Conservation (phyloP, 1,140 invertebrate species). For the Amphibalanus amphitrite region DNA sequence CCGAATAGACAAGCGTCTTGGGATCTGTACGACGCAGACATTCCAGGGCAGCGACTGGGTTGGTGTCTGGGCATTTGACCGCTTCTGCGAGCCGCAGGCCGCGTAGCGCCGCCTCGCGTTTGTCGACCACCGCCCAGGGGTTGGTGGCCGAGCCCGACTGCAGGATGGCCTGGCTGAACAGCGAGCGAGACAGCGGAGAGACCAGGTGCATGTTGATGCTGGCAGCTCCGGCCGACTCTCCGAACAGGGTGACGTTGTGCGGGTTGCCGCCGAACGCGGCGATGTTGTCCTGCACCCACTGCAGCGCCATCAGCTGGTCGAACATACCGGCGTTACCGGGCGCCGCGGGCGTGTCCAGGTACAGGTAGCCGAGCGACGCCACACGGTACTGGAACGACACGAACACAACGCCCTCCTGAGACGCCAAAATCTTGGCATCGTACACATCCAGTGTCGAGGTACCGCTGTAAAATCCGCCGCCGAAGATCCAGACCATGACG, state of each 20-base stretch:
- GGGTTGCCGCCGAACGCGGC: slow-evolving; percentile 84
- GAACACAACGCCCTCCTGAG: slow-evolving; percentile 79
- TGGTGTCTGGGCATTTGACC: slow-evolving; percentile 50
- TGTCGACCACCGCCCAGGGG: slow-evolving; percentile 78
- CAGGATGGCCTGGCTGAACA: slow-evolving; percentile 78
- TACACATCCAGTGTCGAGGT: slow-evolving; percentile 86
- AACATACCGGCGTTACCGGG: slow-evolving; percentile 89
- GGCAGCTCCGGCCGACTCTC: slow-evolving; percentile 87
- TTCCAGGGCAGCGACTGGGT: slow-evolving; percentile 48
- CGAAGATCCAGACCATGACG: slow-evolving; percentile 95
- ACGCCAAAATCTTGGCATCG: slow-evolving; percentile 66
- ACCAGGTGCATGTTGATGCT: slow-evolving; percentile 82
- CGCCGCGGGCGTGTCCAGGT: slow-evolving; percentile 71
- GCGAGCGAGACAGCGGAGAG: slow-evolving; percentile 60
- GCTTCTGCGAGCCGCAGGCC: slow-evolving; percentile 69
- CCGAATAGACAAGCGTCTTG: slow-evolving; percentile 53
- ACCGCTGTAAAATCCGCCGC: slow-evolving; percentile 89
- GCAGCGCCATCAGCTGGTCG: slow-evolving; percentile 82
- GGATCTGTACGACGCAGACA: slow-evolving; percentile 57
- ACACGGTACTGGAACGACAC: slow-evolving; percentile 91
- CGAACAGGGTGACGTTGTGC: slow-evolving; percentile 85
- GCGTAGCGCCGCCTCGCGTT: slow-evolving; percentile 54
- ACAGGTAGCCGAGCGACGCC: slow-evolving; percentile 81
- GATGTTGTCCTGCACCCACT: slow-evolving; percentile 89
- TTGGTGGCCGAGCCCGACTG: slow-evolving; percentile 46